Base-by-base conservation (phyloP, 2,113 vertebrate species). In the Sigmodon hispidus region DNA sequence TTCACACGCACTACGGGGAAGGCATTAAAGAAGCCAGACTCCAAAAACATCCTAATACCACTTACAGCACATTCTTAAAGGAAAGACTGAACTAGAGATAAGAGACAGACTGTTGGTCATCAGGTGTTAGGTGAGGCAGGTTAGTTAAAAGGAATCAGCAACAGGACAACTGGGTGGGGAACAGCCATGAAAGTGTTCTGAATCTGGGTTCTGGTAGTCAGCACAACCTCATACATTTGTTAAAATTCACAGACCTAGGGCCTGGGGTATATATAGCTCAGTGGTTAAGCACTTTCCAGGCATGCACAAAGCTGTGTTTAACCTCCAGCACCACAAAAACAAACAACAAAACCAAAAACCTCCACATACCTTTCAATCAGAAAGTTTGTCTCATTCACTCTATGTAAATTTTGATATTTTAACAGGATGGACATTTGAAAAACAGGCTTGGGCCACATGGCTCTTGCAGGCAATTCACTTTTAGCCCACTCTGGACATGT, bases 31-130 rank as follows among this genome's bases (percentile, higher is more conserved):
- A 84, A 85, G 48, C 16, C 92, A 92, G 80, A 80, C 57, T 93
- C 67, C 21, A 80, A 90, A 69, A 57, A 70, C n/a, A 55, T 72
- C 17, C 2, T 67, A 61, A 69, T 69, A 48, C 67, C 52, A 90
- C 17, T 85, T 87, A 50, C 0, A n/a, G 36, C 59, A 69, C 72
- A 96, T 73, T 77, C 89, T 91, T 85, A 75, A 80, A 65, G 88
- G 72, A 93, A 85, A 95, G 45, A 63, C 24, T 84, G 76, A 85
- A 81, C 59, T n/a, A 84, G 69, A 70, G 69, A 93, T 0, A 55
- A 81, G 84, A 93, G 79, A 75, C 40, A 85, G 63, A 95, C 31
- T 7, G 15, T 3, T 10, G 1, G 52, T 65, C 57, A 19, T 29
- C 81, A 70, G 73, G 34, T 16, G 22, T 77, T 86, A 31, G 67